These are phyloP conservation scores for Yponomeuta malinellus DNA, from an alignment of 2,888 invertebrate species.

Conservation along the genomic window DNA sequence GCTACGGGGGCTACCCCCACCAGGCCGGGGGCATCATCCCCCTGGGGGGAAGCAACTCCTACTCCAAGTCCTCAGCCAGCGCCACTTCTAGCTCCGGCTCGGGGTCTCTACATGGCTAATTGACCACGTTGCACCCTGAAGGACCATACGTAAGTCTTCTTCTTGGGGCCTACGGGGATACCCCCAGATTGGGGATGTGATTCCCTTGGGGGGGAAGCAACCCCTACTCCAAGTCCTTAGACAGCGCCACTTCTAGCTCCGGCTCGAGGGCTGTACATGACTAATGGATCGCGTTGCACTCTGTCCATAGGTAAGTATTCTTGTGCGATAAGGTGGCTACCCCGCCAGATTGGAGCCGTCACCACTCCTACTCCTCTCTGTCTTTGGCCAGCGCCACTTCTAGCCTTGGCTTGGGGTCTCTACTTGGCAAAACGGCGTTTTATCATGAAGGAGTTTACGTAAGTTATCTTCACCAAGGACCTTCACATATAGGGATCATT, in stretches of 20 bases:
- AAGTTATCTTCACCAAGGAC: too few species aligned
- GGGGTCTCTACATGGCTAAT: neutral
- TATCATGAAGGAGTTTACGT: too few species aligned
- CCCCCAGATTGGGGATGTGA: neutral
- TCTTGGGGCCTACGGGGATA: neutral
- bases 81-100: constrained; percentile 41
- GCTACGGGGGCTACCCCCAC: constrained; percentile 12
- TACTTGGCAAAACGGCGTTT: too few species aligned
- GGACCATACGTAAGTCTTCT: too few species aligned
- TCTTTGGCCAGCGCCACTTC: too few species aligned
- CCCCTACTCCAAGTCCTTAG: constrained; percentile 49
- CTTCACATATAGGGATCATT: too few species aligned
- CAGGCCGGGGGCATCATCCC: neutral
- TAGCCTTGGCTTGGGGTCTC: too few species aligned
- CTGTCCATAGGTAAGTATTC: too few species aligned
- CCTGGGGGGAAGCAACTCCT: constrained; percentile 32
- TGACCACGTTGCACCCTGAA: neutral
- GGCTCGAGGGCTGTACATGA: constrained; percentile 16
- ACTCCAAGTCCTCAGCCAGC: constrained; percentile 50
- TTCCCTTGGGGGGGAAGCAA: constrained; percentile 25
- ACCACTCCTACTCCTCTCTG: neutral
- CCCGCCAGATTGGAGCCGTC: neutral
- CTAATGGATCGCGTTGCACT: neutral
- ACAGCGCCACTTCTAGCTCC: constrained; percentile 45
- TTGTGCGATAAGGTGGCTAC: too few species aligned